Evolutionary conservation across 1,140 invertebrate genomes (phyloP).

Genomic region (Cephus cinctus): DNA sequence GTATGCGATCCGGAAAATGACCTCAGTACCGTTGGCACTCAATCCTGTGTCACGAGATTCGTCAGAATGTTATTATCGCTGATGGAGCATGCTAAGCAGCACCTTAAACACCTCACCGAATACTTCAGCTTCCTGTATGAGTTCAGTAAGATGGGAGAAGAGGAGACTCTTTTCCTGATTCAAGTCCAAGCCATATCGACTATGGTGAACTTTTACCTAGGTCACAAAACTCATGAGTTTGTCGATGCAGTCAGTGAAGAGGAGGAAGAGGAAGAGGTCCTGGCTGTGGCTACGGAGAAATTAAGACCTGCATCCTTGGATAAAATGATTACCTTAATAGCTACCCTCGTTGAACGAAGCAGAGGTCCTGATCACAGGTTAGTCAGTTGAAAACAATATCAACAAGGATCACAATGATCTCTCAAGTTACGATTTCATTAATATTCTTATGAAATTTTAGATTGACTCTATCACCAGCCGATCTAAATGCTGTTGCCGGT

Average conservation of each 20-base stretch:
- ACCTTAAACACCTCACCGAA: conserved; percentile 85
- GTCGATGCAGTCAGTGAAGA: conserved; percentile 73
- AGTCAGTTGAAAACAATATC: background rate
- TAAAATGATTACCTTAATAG: conserved; percentile 92
- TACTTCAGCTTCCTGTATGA: conserved; percentile 91
- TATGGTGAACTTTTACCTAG: conserved; percentile 90
- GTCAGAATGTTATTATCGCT: conserved; percentile 85
- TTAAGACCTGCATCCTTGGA: conserved; percentile 87
- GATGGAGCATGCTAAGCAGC: conserved; percentile 86
- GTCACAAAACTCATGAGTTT: conserved; percentile 70
- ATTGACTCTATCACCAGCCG: conserved; percentile 74
- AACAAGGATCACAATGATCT: background rate
- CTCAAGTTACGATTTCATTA: background rate
- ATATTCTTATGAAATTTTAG: conserved; percentile 37
- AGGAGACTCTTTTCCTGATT: conserved; percentile 85
- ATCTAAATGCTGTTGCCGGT: conserved; percentile 80
- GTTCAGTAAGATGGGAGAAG: conserved; percentile 93
- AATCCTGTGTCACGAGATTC: conserved; percentile 89
- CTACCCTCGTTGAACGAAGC: conserved; percentile 84
- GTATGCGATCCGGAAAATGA: conserved; percentile 53
- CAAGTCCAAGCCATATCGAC: conserved; percentile 84
- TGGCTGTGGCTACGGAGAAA: conserved; percentile 70
- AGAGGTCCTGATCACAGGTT: conserved; percentile 68
- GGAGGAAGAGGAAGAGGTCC: conserved; percentile 78
- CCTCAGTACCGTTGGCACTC: conserved; percentile 69